phyloP scores from a whole-genome alignment of 1,140 invertebrate genomes.

The Calephelis virginiensis region DNA sequence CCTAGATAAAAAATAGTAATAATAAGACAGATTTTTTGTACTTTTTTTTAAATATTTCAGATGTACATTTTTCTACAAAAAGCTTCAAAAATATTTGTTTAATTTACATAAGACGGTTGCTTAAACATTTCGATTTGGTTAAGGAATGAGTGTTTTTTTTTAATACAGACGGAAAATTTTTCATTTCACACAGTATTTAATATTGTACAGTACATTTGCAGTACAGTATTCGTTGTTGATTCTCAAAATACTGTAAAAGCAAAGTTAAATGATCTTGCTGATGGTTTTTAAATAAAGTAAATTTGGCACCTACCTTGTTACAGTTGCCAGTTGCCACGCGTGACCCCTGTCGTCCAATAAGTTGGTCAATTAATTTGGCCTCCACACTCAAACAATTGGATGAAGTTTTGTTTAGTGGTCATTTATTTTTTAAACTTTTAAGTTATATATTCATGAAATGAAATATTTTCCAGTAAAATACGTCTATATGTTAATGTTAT shows the following conservation, averaged over 20 bases:
- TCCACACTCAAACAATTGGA: background rate
- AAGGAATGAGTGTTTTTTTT: too few species aligned
- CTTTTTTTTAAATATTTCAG: too few species aligned
- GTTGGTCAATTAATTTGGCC: too few species aligned
- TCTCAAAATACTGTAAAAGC: background rate
- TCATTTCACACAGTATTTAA: background rate
- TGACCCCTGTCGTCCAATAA: too few species aligned
- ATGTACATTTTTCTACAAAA: too few species aligned
- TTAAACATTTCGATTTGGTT: background rate
- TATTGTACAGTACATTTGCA: background rate
- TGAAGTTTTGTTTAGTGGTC: background rate
- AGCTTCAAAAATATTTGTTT: background rate
- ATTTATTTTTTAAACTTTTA: background rate
- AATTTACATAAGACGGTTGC: background rate
- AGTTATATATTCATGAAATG: background rate
- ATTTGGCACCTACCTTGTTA: too few species aligned
- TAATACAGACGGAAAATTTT: background rate
- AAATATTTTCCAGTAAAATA: background rate
- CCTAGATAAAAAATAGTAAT: background rate
- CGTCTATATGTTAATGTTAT: background rate
- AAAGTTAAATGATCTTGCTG: background rate
- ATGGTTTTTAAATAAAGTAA: too few species aligned
- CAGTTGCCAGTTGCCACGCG: too few species aligned
- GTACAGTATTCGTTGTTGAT: background rate
- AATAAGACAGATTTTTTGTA: background rate